These are phyloP conservation scores for Cheumatopsyche charites DNA, from an alignment of 1,140 invertebrate genomes.

Conservation along the genomic window DNA sequence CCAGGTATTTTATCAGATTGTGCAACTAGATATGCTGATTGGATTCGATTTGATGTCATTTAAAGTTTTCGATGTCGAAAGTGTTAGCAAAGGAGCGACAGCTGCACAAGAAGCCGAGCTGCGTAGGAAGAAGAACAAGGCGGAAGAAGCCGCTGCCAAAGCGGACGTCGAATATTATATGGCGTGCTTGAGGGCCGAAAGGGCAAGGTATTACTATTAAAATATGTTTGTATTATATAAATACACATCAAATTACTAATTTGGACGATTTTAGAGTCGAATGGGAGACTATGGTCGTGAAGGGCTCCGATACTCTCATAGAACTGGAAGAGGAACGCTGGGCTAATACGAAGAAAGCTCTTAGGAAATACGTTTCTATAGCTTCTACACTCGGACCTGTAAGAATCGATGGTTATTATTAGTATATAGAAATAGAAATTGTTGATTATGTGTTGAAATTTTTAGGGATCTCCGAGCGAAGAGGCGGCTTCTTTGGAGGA, in stretches of 20 bases:
- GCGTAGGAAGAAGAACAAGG: constrained; percentile 86
- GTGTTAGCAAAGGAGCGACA: constrained; percentile 37
- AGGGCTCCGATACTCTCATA: constrained; percentile 78
- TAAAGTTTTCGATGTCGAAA: constrained; percentile 15
- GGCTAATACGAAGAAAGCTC: constrained; percentile 70
- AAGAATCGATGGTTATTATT: neutral
- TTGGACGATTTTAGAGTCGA: constrained; percentile 68
- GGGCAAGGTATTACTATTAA: constrained; percentile 67
- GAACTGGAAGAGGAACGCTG: constrained; percentile 89
- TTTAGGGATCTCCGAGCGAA: constrained; percentile 37
- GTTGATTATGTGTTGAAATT: constrained; percentile 3
- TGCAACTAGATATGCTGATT: constrained; percentile 51
- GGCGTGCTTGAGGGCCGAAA: constrained; percentile 84
- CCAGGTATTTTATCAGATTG: constrained; percentile 48
- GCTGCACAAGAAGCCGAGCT: constrained; percentile 65
- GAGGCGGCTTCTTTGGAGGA: constrained; percentile 37
- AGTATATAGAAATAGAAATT: neutral
- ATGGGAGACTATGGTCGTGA: constrained; percentile 87
- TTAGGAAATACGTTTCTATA: constrained; percentile 37
- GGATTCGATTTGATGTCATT: neutral
- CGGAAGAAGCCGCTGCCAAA: constrained; percentile 87
- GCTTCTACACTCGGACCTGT: constrained; percentile 41
- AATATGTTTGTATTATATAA: neutral
- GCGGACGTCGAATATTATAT: constrained; percentile 94
- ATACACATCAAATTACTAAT: neutral